phyloP scores from a whole-genome alignment of 2,888 invertebrate genomes.

The Meiosimyza platycephala region DNA sequence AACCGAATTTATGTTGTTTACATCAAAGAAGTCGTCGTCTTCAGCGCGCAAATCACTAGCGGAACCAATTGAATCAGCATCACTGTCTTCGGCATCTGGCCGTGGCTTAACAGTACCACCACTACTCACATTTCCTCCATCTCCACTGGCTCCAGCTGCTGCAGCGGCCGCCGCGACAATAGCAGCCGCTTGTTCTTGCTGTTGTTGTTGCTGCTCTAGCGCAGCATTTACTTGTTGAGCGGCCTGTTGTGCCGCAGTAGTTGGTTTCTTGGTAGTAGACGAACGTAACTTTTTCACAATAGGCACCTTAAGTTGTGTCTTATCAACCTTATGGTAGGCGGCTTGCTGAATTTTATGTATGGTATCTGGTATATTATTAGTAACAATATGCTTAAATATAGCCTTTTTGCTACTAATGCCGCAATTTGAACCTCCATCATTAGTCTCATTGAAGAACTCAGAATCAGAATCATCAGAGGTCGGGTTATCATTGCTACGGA shows the following conservation, averaged over 20 bases:
- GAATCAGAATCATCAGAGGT: constrained; percentile 71
- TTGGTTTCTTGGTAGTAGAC: constrained; percentile 59
- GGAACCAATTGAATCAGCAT: constrained; percentile 79
- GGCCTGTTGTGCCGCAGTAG: constrained; percentile 61
- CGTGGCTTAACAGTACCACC: constrained; percentile 43
- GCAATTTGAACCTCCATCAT: constrained; percentile 43
- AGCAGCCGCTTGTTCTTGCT: constrained; percentile 50
- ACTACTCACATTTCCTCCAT: not conserved
- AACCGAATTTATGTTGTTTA: constrained; percentile 56
- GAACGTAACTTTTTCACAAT: constrained; percentile 69
- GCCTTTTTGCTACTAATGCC: constrained; percentile 57
- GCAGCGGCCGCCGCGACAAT: constrained; percentile 48
- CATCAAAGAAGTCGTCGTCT: constrained; percentile 67
- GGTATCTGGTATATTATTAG: constrained; percentile 70
- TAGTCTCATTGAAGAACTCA: constrained; percentile 65
- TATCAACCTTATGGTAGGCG: constrained; percentile 70
- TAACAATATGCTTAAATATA: constrained; percentile 66
- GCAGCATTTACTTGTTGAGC: constrained; percentile 55
- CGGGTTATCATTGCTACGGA: constrained; percentile 72
- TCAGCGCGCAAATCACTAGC: constrained; percentile 76
- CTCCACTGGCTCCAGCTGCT: constrained; percentile 43
- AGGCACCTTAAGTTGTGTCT: constrained; percentile 64
- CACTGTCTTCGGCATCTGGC: constrained; percentile 67
- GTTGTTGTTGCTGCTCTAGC: constrained; percentile 48
- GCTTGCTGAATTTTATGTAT: constrained; percentile 68